These are phyloP conservation scores for Paraescarpia echinospica DNA, from an alignment of 1,140 invertebrate species.

Conservation along the genomic window DNA sequence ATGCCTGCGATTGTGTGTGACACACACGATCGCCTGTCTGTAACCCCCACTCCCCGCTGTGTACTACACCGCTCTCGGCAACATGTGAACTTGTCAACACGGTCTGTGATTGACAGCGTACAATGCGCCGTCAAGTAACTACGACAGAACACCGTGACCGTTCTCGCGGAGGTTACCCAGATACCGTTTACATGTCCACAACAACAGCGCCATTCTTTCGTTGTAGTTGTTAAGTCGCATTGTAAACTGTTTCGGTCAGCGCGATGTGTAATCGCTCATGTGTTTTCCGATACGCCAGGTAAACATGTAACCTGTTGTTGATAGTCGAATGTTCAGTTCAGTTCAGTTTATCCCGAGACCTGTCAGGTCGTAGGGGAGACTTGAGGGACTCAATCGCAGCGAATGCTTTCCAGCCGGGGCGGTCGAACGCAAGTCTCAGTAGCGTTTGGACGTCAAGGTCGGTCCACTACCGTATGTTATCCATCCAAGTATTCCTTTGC, in stretches of 20 bases:
- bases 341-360: no score
- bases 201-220: not conserved
- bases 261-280: not conserved
- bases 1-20: not conserved
- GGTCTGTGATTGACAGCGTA: not conserved
- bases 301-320: not conserved
- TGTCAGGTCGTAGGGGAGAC: no score
- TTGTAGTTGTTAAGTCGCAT: no score
- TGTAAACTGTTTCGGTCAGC: not conserved
- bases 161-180: not conserved
- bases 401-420: no score
- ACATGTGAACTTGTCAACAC: not conserved
- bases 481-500: no score
- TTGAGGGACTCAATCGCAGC: no score
- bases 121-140: not conserved
- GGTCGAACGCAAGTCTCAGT: no score
- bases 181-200: not conserved
- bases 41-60: not conserved
- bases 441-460: no score
- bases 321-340: not conserved
- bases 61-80: not conserved
- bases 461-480: no score
- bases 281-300: not conserved
- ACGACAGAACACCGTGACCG: not conserved
- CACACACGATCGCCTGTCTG: not conserved